Evolutionary conservation across 2,113 vertebrate genomes (phyloP).

Genomic region (Takifugu bimaculatus): DNA sequence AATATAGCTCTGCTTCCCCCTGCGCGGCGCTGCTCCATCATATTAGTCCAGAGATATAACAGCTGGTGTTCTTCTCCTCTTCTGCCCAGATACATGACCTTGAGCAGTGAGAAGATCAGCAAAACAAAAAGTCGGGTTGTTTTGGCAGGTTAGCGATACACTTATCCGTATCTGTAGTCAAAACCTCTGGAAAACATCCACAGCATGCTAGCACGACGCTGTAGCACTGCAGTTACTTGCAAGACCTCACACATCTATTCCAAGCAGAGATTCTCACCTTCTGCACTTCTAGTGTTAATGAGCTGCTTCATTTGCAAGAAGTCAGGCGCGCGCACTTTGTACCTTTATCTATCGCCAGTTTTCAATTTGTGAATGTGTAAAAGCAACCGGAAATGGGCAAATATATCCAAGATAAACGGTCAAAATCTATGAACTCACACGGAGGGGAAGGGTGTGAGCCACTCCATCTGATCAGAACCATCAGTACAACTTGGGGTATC

Average conservation of each 20-base stretch:
- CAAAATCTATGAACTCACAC: constrained; percentile 48
- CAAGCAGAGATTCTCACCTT: constrained; percentile 70
- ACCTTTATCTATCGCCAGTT: constrained; percentile 50
- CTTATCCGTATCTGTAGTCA: no score
- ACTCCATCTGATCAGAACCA: no score
- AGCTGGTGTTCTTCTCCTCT: constrained; percentile 25
- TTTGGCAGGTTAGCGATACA: not conserved
- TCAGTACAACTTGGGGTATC: no score
- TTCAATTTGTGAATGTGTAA: constrained; percentile 32
- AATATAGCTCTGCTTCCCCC: constrained; percentile 58
- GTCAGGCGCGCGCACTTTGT: constrained; percentile 47
- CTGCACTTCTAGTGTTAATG: constrained; percentile 71
- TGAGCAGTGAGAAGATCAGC: constrained; percentile 15
- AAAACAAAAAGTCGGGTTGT: constrained; percentile 6
- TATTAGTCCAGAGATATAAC: constrained; percentile 48
- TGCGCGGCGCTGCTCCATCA: constrained; percentile 50
- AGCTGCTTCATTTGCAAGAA: constrained; percentile 66
- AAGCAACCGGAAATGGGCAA: constrained; percentile 13
- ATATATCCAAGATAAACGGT: not conserved
- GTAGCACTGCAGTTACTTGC: constrained; percentile 30
- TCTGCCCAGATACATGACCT: constrained; percentile 25
- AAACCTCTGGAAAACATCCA: constrained; percentile 12
- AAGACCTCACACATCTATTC: constrained; percentile 75
- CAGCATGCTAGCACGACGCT: constrained; percentile 24
- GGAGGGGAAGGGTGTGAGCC: no score